Percentiles rank a stretch among this genome's conserved stretches.
phyloP scores from a whole-genome alignment of 1,140 invertebrate genomes.

The Drosophila aff. region DNA sequence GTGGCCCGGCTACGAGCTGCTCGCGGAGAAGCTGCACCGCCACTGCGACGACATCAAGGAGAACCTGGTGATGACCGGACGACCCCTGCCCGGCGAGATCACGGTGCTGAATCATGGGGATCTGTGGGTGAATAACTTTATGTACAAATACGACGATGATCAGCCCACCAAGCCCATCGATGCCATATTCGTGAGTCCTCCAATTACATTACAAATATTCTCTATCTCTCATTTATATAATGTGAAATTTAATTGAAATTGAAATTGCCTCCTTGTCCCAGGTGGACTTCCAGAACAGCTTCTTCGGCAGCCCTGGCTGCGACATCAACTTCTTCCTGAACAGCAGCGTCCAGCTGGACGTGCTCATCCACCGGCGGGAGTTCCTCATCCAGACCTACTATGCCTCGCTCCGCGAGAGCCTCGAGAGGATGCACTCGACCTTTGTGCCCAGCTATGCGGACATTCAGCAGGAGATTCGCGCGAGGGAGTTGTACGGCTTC shows the following conservation, averaged over 20 bases:
- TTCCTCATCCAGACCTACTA: constrained; percentile 76
- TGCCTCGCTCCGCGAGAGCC: constrained; percentile 56
- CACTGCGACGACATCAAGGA: constrained; percentile 78
- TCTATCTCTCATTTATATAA: too few relatives aligned
- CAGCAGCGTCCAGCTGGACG: constrained; percentile 79
- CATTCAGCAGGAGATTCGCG: constrained; percentile 65
- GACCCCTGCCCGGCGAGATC: constrained; percentile 56
- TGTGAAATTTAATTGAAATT: background rate
- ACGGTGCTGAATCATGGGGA: constrained; percentile 86
- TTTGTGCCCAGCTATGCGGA: constrained; percentile 69
- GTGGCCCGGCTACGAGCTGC: constrained; percentile 71
- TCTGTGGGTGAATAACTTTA: constrained; percentile 87
- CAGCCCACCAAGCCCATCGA: constrained; percentile 68
- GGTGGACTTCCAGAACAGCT: constrained; percentile 83
- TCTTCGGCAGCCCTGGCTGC: constrained; percentile 80
- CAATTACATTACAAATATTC: too few relatives aligned
- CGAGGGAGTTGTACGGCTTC: constrained; percentile 76
- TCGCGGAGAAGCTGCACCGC: constrained; percentile 66
- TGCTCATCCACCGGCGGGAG: constrained; percentile 72
- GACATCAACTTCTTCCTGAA: constrained; percentile 84
- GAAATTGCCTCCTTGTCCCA: background rate
- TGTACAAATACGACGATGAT: constrained; percentile 86
- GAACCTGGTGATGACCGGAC: constrained; percentile 69
- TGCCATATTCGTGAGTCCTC: constrained; percentile 72
- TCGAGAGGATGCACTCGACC: constrained; percentile 68